Conservation (phyloP, 2,888 invertebrate genomes). For the Thymelicus acteon region DNA sequence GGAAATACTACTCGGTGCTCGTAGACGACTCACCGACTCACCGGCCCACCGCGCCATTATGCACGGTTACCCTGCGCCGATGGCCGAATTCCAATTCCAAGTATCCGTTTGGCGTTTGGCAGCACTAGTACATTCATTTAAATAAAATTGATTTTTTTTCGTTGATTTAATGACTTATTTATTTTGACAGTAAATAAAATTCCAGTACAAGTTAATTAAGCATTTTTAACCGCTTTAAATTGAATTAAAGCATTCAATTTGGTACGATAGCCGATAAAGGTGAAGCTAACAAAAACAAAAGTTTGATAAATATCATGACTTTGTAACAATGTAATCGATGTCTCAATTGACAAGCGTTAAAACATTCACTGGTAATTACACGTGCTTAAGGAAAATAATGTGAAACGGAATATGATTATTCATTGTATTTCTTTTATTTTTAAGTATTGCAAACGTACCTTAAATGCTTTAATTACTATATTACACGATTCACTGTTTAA, state of each 20-base stretch:
- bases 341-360: conserved; percentile 2
- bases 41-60: conserved; percentile 5
- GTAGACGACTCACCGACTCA: conserved; percentile 2
- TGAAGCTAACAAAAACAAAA: background rate
- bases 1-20: conserved; percentile 28
- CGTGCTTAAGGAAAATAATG: background rate
- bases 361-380: conserved; percentile 1
- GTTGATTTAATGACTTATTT: too few species aligned
- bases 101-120: background rate
- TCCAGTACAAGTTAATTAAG: too few species aligned
- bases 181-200: too few species aligned
- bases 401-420: background rate
- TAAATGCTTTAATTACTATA: background rate
- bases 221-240: too few species aligned
- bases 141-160: too few species aligned
- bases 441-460: background rate
- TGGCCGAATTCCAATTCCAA: background rate
- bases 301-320: background rate
- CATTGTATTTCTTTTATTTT: background rate
- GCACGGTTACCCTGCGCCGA: background rate
- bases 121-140: background rate
- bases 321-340: background rate
- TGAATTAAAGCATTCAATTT: too few species aligned
- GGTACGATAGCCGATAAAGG: too few species aligned
- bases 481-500: background rate